Evolutionary conservation across 2,113 vertebrate species (phyloP).

Genomic region (Trochalopteron elliotii): DNA sequence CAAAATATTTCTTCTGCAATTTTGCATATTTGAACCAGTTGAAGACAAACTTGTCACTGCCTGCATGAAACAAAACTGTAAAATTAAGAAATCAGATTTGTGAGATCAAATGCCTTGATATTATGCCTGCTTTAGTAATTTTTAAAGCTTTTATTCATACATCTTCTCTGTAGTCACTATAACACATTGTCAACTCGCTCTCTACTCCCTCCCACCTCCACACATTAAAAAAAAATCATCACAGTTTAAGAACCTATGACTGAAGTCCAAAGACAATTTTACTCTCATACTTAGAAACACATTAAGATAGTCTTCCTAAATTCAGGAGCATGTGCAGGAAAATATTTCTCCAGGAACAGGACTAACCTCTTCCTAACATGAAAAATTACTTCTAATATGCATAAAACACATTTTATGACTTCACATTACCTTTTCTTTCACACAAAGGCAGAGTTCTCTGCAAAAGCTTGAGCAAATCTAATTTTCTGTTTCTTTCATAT

Average conservation of each 20-base stretch:
- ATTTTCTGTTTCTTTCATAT: conserved; percentile 19
- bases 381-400: neutral
- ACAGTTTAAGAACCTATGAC: neutral
- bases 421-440: neutral
- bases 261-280: neutral
- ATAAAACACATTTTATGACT: neutral
- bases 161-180: neutral
- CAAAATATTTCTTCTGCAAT: neutral
- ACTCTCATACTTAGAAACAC: neutral
- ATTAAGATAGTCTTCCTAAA: neutral
- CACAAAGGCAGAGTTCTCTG: neutral
- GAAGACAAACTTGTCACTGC: neutral
- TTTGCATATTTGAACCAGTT: neutral
- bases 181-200: neutral
- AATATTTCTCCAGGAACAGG: neutral
- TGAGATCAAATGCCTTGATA: neutral
- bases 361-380: neutral
- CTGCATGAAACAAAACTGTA: neutral
- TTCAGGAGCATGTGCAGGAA: neutral
- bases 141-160: neutral
- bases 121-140: neutral
- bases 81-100: neutral
- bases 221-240: neutral
- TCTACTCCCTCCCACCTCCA: neutral
- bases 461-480: neutral